A percentile compares a stretch with the other conserved stretches of the same genome.
phyloP scores from a whole-genome alignment of 2,888 invertebrate species.

The Noctua fimbriata region DNA sequence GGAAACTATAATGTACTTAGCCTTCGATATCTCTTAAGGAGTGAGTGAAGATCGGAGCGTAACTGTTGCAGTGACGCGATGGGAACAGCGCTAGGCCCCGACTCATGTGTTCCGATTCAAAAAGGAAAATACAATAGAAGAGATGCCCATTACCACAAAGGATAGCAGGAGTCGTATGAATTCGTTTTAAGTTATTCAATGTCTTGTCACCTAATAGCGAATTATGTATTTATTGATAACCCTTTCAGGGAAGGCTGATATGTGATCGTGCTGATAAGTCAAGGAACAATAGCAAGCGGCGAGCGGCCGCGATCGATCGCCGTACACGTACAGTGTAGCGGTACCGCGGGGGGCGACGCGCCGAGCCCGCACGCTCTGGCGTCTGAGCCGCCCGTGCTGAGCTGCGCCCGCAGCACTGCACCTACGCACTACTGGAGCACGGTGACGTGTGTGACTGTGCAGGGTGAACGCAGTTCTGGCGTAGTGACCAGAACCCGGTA shows the following conservation, averaged over 20 bases:
- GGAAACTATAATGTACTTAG: no score
- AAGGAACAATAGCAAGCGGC: background rate
- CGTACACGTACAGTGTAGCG: background rate
- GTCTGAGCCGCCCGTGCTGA: background rate
- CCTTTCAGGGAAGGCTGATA: background rate
- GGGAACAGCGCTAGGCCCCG: background rate
- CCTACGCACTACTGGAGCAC: background rate
- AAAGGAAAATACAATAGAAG: background rate
- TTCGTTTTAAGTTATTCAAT: background rate
- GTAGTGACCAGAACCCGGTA: background rate
- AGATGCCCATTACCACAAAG: no score
- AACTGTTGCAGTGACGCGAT: background rate
- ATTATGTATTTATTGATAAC: background rate
- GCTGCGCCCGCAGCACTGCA: background rate
- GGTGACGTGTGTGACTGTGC: background rate
- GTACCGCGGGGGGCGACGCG: background rate
- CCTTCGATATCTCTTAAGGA: no score
- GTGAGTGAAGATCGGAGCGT: background rate
- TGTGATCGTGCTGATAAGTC: background rate
- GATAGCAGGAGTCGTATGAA: background rate
- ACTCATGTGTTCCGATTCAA: no score
- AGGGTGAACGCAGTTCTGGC: background rate
- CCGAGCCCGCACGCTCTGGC: no score
- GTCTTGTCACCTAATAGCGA: background rate
- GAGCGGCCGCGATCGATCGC: conserved; percentile 9